A percentile compares a stretch with the other conserved stretches of the same genome.
Evolutionary conservation across 2,113 vertebrate genomes (phyloP).

Genomic region (Tenrec ecaudatus): DNA sequence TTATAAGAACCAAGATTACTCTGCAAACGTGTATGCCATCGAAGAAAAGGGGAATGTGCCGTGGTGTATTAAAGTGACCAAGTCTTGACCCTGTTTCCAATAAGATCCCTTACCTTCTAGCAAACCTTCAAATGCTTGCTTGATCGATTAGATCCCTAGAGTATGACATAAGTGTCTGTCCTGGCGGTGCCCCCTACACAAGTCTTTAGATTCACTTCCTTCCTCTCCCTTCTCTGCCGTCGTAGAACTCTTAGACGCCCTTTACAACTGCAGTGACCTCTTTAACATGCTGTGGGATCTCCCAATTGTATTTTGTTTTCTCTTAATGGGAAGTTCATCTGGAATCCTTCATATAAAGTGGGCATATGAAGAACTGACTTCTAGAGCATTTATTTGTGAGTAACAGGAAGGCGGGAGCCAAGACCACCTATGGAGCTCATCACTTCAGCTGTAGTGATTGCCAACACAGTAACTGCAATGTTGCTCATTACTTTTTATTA

Average conservation of each 20-base stretch:
- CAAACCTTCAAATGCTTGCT: constrained; percentile 6
- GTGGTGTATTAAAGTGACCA: background rate
- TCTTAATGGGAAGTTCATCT: background rate
- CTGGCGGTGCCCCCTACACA: too few species aligned
- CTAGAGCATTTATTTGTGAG: background rate
- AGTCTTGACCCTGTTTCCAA: background rate
- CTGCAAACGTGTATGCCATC: background rate
- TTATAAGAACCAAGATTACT: background rate
- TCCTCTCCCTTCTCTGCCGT: too few species aligned
- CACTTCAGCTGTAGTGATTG: background rate
- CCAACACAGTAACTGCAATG: background rate
- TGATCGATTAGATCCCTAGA: background rate
- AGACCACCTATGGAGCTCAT: background rate
- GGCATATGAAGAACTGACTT: background rate
- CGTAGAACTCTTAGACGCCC: background rate
- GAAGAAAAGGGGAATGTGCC: background rate
- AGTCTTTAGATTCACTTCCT: background rate
- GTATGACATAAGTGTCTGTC: background rate
- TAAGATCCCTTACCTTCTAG: background rate
- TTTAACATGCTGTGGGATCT: background rate
- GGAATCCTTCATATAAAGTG: background rate
- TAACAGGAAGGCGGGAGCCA: background rate
- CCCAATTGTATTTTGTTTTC: background rate
- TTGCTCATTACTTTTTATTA: background rate
- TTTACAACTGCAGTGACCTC: background rate